Percentiles rank a stretch among this genome's conserved stretches.
These are phyloP conservation scores for Stigmatopora argus DNA, from an alignment of 2,113 vertebrate species.

Conservation along the genomic window DNA sequence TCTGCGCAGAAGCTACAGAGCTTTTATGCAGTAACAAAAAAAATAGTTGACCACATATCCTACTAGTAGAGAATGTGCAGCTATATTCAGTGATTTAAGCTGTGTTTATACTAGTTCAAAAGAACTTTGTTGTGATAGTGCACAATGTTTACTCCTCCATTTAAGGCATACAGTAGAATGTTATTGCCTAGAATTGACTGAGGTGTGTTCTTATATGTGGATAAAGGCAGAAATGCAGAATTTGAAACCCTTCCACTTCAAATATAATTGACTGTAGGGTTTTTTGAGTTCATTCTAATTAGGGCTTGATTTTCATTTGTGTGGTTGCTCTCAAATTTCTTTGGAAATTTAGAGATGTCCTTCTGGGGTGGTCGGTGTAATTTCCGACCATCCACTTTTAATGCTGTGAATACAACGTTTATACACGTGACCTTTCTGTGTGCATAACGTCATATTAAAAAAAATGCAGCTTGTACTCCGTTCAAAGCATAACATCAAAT, in stretches of 20 bases:
- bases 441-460: conserved; percentile 42
- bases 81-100: conserved; percentile 31
- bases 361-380: not conserved
- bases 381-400: conserved; percentile 42
- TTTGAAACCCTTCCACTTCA: conserved; percentile 1
- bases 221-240: conserved; percentile 7
- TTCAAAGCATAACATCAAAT: conserved; percentile 34
- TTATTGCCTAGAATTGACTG: conserved; percentile 20
- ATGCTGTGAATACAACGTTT: conserved; percentile 72
- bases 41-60: conserved; percentile 17
- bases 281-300: not conserved
- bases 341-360: not conserved
- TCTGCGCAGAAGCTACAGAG: conserved; percentile 13
- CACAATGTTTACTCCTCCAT: conserved; percentile 16
- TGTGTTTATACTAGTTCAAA: conserved; percentile 27
- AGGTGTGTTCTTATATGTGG: conserved; percentile 11
- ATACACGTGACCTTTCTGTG: conserved; percentile 46
- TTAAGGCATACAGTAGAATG: conserved; percentile 17
- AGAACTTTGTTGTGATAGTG: conserved; percentile 6
- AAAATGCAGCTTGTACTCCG: conserved; percentile 39
- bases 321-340: not conserved
- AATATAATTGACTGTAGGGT: not conserved
- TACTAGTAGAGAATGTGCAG: conserved; percentile 17
- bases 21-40: conserved; percentile 16
- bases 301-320: not conserved